A percentile compares a stretch with the other conserved stretches of the same genome.
phyloP scores from a whole-genome alignment of 2,113 vertebrate genomes.

The Gracilinanus agilis region DNA sequence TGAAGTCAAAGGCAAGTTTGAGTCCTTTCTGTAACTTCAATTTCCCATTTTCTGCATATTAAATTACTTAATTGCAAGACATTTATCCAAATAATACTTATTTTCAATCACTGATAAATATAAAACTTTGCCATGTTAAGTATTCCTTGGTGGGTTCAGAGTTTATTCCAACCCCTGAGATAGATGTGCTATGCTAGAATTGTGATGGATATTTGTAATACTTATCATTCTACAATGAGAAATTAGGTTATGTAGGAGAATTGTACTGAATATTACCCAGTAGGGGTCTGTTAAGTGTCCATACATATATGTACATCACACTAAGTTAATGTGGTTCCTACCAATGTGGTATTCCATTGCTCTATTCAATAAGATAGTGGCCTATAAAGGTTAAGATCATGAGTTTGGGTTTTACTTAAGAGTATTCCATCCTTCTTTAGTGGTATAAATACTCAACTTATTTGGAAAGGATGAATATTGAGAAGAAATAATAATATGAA shows the following conservation, averaged over 20 bases:
- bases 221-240: neutral
- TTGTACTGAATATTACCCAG: neutral
- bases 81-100: neutral
- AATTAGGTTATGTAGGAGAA: neutral
- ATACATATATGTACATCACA: neutral
- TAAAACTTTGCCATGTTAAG: neutral
- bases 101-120: neutral
- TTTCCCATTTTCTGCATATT: slow-evolving; percentile 14
- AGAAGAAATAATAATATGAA: neutral
- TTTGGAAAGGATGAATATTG: neutral
- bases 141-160: neutral
- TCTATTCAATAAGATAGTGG: neutral
- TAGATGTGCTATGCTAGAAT: neutral
- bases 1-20: neutral
- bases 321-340: neutral
- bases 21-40: neutral
- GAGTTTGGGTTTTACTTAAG: neutral
- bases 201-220: neutral
- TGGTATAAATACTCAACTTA: neutral
- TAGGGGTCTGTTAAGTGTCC: neutral
- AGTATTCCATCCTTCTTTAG: neutral
- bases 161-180: neutral
- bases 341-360: neutral
- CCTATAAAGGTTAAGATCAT: neutral
- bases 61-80: neutral